These are phyloP conservation scores for Chrysopilus asiliformis DNA, from an alignment of 2,888 invertebrate genomes.

Conservation along the genomic window DNA sequence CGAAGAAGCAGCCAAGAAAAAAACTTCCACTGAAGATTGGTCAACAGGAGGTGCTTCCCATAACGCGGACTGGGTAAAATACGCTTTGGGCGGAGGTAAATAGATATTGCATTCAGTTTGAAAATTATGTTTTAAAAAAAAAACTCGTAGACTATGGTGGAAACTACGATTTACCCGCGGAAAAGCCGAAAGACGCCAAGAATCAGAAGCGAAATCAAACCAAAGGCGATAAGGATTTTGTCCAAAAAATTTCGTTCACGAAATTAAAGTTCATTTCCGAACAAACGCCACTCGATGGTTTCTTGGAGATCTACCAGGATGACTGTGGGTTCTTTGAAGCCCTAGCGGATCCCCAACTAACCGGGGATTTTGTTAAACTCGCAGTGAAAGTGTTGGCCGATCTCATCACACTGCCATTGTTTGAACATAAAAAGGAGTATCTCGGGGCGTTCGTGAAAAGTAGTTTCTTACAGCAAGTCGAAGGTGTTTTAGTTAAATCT, in stretches of 20 bases:
- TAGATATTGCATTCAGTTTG: too few species aligned
- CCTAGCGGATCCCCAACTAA: constrained; percentile 7
- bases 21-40: too few species aligned
- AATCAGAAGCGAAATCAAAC: constrained; percentile 1
- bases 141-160: constrained; percentile 15
- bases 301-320: constrained; percentile 14
- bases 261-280: constrained; percentile 12
- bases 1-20: constrained; percentile 20
- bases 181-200: too few species aligned
- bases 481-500: constrained; percentile 12
- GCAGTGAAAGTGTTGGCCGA: constrained; percentile 28
- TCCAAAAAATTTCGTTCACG: constrained; percentile 13
- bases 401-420: constrained; percentile 23
- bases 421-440: constrained; percentile 23
- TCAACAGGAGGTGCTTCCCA: too few species aligned
- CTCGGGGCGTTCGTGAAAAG: constrained; percentile 19
- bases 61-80: too few species aligned
- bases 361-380: constrained; percentile 5
- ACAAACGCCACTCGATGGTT: constrained; percentile 13
- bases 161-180: constrained; percentile 8
- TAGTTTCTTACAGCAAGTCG: constrained; percentile 17
- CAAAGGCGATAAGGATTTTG: not conserved
- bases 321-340: constrained; percentile 13
- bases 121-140: too few species aligned
- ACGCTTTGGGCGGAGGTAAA: too few species aligned